These are phyloP conservation scores for Aphelenchoides fujianensis DNA, from an alignment of 1,140 invertebrate species.

Conservation along the genomic window DNA sequence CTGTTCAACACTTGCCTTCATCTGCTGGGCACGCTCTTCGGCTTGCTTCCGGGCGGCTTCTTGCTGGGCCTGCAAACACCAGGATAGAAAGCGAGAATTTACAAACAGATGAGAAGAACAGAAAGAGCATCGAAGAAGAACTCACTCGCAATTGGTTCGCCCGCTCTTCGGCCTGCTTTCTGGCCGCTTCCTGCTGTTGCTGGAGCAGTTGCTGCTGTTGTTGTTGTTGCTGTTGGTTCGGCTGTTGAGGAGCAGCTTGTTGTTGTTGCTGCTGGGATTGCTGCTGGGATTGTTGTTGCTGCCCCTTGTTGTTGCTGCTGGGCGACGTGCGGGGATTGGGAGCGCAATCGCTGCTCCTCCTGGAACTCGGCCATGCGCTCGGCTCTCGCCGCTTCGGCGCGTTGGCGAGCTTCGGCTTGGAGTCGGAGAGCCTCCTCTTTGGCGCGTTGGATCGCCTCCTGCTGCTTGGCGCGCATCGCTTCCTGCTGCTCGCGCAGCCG, in stretches of 20 bases:
- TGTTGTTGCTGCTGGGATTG: conserved; percentile 23
- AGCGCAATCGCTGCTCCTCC: conserved; percentile 19
- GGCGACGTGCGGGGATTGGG: neutral
- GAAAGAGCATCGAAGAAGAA: conserved; percentile 5
- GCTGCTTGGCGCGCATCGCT: conserved; percentile 26
- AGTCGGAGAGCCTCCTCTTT: conserved; percentile 27
- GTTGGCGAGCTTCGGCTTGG: conserved; percentile 31
- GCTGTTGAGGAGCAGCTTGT: conserved; percentile 15
- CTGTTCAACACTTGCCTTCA: conserved; percentile 7
- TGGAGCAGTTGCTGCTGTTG: conserved; percentile 3
- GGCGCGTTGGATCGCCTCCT: conserved; percentile 31
- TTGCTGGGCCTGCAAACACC: conserved; percentile 17
- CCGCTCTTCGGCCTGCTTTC: conserved; percentile 21
- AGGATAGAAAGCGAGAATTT: neutral
- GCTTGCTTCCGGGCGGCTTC: conserved; percentile 24
- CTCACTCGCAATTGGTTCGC: conserved; percentile 11
- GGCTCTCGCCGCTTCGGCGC: conserved; percentile 28
- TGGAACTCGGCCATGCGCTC: conserved; percentile 18
- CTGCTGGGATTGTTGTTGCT: conserved; percentile 30
- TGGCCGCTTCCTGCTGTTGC: conserved; percentile 17
- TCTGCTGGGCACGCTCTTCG: conserved; percentile 10
- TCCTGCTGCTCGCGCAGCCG: conserved; percentile 26
- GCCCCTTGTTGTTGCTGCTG: conserved; percentile 29
- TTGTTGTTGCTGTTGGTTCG: conserved; percentile 23
- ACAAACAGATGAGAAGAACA: neutral